Base-by-base conservation (phyloP, 2,888 invertebrate species). In the Ommatoiulus sabulosus region DNA sequence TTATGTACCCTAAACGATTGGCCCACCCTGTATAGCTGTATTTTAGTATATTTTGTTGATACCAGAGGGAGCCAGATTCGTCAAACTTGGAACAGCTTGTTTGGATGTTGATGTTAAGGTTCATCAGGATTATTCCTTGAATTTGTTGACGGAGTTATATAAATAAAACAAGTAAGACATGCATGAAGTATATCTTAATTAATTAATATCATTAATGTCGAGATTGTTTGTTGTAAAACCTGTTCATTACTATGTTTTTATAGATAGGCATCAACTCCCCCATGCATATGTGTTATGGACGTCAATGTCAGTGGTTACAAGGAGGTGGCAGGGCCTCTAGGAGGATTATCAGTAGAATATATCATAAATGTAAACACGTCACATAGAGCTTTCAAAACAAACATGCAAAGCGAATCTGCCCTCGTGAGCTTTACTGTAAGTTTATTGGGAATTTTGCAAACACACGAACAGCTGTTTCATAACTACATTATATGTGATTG, bases 331-430 rank as follows among this genome's bases (percentile, higher is more conserved):
- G 86, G 88, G 15, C 88, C 88, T 43, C 84, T 88, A 46, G 88
- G 88, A 63, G 88, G 88, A 88, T 6, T 72, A 15, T 86, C 88
- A 44, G 63, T 88, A 7, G 88, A 88, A 43, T 88, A 88, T 63
- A 63, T 44, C 12, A 63, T 88, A n/a, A 85, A 72, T 24, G 63
- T 88, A 12, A 72, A 86, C 1, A 88, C 88, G 15, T 44, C 84
- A n/a, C n/a, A n/a, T 35, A 63, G 43, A 6, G 86, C 44, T n/a
- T 87, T 88, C 44, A 87, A 63, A 20, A 86, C 44, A 12, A 86
- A 5, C 63, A 17, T 72, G n/a, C 57, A 72, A 8, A 46, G 88
- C 17, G 63, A 86, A 87, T 35, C 87, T 2, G 24, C 72, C 35
- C 43, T 57, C 8, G 86, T 44, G 10, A 52, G 35, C 44, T 88